A percentile compares a stretch with the other conserved stretches of the same genome.
These are phyloP conservation scores for Nipponacmea schrenckii DNA, from an alignment of 2,888 invertebrate genomes.

Conservation along the genomic window DNA sequence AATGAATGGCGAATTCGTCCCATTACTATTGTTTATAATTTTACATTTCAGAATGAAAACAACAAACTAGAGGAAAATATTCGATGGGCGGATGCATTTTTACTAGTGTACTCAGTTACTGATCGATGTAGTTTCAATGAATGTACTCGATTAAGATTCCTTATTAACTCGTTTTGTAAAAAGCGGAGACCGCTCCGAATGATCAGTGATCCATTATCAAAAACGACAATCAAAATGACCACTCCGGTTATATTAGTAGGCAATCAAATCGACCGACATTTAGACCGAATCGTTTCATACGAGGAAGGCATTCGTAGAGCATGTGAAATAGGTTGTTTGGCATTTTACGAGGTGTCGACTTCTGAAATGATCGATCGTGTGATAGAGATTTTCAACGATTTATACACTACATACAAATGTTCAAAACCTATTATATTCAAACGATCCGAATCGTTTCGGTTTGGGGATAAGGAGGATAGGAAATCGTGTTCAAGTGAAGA, in stretches of 20 bases:
- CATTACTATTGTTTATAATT: too few species aligned
- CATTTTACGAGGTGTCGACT: constrained; percentile 86
- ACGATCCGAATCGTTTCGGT: not conserved
- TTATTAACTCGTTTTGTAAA: constrained; percentile 60
- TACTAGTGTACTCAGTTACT: constrained; percentile 87
- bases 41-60: constrained; percentile 48
- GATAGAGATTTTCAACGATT: constrained; percentile 72
- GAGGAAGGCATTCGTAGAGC: constrained; percentile 45
- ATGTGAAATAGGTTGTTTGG: constrained; percentile 66
- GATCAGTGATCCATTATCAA: constrained; percentile 22
- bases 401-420: constrained; percentile 36
- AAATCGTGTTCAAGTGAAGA: not conserved
- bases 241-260: constrained; percentile 82
- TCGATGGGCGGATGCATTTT: constrained; percentile 88
- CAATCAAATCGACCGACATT: constrained; percentile 82
- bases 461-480: not conserved
- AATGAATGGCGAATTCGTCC: too few species aligned
- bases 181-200: constrained; percentile 29
- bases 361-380: constrained; percentile 86
- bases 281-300: constrained; percentile 78
- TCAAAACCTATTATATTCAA: constrained; percentile 14
- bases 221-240: constrained; percentile 27
- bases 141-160: constrained; percentile 55
- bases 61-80: constrained; percentile 79
- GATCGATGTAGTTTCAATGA: constrained; percentile 83